Percentiles rank a stretch among this genome's conserved stretches.
Conservation (phyloP, 2,113 vertebrate genomes). For the Cardinalis cardinalis region DNA sequence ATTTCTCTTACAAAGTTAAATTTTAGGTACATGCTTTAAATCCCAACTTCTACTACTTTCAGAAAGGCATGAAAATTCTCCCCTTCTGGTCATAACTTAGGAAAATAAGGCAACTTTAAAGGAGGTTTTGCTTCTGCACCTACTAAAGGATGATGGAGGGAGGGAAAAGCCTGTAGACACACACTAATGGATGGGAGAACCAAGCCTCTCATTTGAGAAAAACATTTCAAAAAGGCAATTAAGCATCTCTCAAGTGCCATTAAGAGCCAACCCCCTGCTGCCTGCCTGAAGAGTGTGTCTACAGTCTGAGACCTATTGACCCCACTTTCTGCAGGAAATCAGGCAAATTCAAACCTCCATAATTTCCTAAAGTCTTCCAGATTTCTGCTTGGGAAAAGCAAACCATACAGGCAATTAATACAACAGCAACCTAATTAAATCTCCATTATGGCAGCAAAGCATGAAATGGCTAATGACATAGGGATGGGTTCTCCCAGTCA, state of each 20-base stretch:
- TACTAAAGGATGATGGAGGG: not conserved
- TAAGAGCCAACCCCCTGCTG: constrained; percentile 77
- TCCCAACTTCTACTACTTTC: not conserved
- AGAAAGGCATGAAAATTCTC: not conserved
- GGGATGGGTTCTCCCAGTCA: constrained; percentile 27
- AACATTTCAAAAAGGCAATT: constrained; percentile 73
- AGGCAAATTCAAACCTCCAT: constrained; percentile 74
- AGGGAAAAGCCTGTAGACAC: constrained; percentile 18
- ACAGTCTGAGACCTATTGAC: constrained; percentile 84
- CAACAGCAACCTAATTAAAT: constrained; percentile 64
- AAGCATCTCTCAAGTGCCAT: constrained; percentile 76
- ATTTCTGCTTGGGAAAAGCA: constrained; percentile 69
- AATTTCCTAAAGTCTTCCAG: constrained; percentile 74
- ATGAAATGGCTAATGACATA: constrained; percentile 28
- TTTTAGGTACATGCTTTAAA: not conserved
- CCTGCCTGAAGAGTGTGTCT: constrained; percentile 76
- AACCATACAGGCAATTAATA: constrained; percentile 72
- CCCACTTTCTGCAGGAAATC: constrained; percentile 80
- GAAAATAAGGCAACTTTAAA: constrained; percentile 2
- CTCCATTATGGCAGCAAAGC: constrained; percentile 48
- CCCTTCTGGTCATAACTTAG: not conserved
- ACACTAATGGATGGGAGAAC: constrained; percentile 55
- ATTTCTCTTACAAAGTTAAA: not conserved
- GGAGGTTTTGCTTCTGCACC: not conserved
- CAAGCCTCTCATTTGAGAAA: constrained; percentile 46